phyloP scores from a whole-genome alignment of 2,888 invertebrate genomes.

The Gasteruption jaculator region DNA sequence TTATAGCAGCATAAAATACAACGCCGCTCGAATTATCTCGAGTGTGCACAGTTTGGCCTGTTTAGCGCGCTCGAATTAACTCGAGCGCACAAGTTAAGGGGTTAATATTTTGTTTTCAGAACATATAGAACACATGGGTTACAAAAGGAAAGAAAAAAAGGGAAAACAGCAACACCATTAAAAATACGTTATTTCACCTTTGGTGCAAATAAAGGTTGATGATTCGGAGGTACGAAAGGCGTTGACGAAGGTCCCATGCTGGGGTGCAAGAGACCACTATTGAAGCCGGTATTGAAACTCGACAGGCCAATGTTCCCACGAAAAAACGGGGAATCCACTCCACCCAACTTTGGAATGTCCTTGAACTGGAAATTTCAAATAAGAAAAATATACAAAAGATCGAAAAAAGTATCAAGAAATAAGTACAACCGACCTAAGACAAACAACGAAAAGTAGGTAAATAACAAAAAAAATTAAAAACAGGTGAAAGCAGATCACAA shows the following conservation, averaged over 20 bases:
- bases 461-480: too few species aligned
- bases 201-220: slow-evolving; percentile 81
- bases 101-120: too few species aligned
- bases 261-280: slow-evolving; percentile 75
- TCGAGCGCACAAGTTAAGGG: too few species aligned
- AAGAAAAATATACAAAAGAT: slow-evolving; percentile 9
- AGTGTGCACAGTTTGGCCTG: too few species aligned
- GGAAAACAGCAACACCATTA: slow-evolving; percentile 2
- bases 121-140: too few species aligned
- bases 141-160: background rate
- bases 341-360: slow-evolving; percentile 81
- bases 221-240: slow-evolving; percentile 85
- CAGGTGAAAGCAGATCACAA: too few species aligned
- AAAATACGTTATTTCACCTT: slow-evolving; percentile 76
- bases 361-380: slow-evolving; percentile 66
- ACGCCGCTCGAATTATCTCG: too few species aligned
- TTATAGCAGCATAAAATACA: too few species aligned
- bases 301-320: slow-evolving; percentile 70
- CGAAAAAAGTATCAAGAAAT: background rate
- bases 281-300: slow-evolving; percentile 71
- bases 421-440: slow-evolving; percentile 1
- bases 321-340: slow-evolving; percentile 75
- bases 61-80: too few species aligned
- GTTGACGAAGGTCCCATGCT: slow-evolving; percentile 68
- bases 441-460: too few species aligned